Percentiles rank a stretch among this genome's conserved stretches.
phyloP scores from a whole-genome alignment of 2,797 vertebrate genomes.

The Aphelocoma californica region DNA sequence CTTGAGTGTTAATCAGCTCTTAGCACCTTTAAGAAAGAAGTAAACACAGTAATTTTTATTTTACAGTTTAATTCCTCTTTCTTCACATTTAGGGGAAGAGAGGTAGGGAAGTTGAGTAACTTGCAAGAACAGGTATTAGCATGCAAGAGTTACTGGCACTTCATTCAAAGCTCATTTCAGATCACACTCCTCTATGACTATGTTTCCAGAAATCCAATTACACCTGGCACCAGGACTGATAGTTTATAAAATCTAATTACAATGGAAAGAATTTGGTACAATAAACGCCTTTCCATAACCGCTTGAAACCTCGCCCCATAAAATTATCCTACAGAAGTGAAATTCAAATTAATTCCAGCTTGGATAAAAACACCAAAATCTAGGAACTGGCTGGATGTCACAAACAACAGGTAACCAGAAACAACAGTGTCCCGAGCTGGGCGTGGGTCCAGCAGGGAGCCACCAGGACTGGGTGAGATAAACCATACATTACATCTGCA shows the following conservation, averaged over 20 bases:
- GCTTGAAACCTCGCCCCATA: neutral
- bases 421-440: fast-evolving
- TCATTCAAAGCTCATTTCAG: neutral
- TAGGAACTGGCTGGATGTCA: neutral
- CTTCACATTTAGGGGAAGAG: neutral
- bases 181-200: neutral
- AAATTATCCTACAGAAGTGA: neutral
- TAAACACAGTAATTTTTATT: neutral
- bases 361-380: neutral
- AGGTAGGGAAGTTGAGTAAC: neutral
- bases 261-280: neutral
- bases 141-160: neutral
- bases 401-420: neutral
- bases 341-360: neutral
- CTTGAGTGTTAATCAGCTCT: neutral
- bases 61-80: neutral
- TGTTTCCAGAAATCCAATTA: constrained; percentile 21
- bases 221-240: neutral
- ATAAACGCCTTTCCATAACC: neutral
- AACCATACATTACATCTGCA: neutral
- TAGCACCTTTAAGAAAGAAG: neutral
- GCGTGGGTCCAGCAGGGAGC: fast-evolving
- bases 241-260: neutral
- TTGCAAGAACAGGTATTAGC: constrained; percentile 9
- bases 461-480: neutral